Percentiles rank a stretch among this genome's conserved stretches.
Conservation (phyloP, 2,888 invertebrate genomes). For the Polyploca ridens region DNA sequence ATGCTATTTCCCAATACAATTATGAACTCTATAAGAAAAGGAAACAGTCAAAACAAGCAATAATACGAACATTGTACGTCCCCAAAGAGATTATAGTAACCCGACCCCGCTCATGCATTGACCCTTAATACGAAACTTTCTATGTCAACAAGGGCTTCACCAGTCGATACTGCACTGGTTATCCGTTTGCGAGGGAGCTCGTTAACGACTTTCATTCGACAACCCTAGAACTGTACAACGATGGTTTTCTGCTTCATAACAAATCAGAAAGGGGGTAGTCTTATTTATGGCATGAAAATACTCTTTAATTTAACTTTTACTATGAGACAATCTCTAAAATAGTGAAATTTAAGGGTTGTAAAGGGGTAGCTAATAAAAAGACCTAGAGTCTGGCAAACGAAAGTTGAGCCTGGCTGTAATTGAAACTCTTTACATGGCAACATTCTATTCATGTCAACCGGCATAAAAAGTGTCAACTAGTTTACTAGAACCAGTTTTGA, state of each 20-base stretch:
- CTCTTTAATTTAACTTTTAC: neutral
- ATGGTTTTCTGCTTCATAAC: neutral
- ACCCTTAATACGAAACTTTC: neutral
- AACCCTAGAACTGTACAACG: neutral
- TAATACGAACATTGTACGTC: neutral
- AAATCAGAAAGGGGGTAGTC: neutral
- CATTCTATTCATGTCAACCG: too few species aligned
- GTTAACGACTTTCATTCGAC: neutral
- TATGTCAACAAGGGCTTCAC: conserved; percentile 2
- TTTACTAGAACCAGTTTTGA: too few species aligned
- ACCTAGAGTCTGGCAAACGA: too few species aligned
- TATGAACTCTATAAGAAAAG: neutral
- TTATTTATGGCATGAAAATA: neutral
- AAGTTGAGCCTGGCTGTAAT: too few species aligned
- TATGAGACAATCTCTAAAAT: too few species aligned
- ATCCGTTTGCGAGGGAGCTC: neutral
- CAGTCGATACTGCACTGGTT: neutral
- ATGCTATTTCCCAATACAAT: neutral
- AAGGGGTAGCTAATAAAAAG: too few species aligned
- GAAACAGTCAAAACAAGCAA: neutral
- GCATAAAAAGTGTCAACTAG: too few species aligned
- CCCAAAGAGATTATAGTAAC: neutral
- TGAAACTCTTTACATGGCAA: too few species aligned
- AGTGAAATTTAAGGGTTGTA: too few species aligned
- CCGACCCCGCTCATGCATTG: conserved; percentile 1